These are phyloP conservation scores for Tetheella fluctuosa DNA, from an alignment of 2,888 invertebrate species.

Conservation along the genomic window DNA sequence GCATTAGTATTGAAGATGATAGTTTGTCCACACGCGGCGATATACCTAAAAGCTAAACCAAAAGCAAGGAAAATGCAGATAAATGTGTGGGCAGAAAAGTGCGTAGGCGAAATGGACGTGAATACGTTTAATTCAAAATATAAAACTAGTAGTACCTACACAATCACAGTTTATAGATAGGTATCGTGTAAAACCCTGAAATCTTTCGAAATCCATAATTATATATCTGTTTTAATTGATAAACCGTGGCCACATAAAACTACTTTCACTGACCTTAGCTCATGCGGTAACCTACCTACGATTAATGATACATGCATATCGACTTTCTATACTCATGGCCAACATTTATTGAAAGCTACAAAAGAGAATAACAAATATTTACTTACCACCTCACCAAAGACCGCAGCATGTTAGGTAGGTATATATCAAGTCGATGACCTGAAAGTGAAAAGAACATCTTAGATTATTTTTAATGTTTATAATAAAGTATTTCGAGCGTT, in stretches of 20 bases:
- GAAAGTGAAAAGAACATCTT: constrained; percentile 29
- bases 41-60: not conserved
- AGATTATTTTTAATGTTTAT: not conserved
- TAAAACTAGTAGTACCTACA: not conserved
- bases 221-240: constrained; percentile 23
- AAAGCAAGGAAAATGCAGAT: constrained; percentile 2
- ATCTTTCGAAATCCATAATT: not conserved
- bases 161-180: not conserved
- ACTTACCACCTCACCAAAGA: constrained; percentile 52
- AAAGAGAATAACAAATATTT: constrained; percentile 20
- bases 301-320: constrained; percentile 36
- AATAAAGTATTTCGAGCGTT: not conserved
- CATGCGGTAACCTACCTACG: constrained; percentile 32
- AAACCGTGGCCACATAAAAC: constrained; percentile 27
- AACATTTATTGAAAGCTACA: constrained; percentile 16
- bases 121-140: constrained; percentile 5
- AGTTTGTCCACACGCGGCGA: constrained; percentile 13
- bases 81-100: constrained; percentile 3
- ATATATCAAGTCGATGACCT: constrained; percentile 33
- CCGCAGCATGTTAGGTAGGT: constrained; percentile 47
- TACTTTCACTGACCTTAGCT: constrained; percentile 38
- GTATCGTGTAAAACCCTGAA: not conserved
- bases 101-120: not conserved
- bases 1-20: constrained; percentile 20
- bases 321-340: constrained; percentile 39